These are phyloP conservation scores for cat (Felis catus) DNA, from an alignment of 2,113 vertebrate genomes.

Conservation along the genomic window DNA sequence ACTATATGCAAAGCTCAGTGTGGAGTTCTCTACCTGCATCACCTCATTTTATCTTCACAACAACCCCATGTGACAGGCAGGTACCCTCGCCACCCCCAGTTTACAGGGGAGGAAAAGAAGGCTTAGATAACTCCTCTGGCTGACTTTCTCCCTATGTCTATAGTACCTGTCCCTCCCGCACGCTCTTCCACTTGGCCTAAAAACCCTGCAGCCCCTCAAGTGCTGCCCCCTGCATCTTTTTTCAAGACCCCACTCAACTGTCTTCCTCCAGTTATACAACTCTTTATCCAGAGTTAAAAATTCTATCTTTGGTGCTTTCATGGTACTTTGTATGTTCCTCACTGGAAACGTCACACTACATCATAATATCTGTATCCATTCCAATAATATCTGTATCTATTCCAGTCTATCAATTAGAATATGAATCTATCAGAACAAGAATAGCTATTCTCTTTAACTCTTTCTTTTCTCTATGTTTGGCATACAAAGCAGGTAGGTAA, in stretches of 20 bases:
- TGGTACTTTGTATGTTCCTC: not conserved
- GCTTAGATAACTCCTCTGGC: not conserved
- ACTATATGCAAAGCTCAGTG: not conserved
- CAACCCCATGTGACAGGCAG: fast-evolving
- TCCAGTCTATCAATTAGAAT: not conserved
- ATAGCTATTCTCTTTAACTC: not conserved
- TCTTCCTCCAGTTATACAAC: not conserved
- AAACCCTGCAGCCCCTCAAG: not conserved
- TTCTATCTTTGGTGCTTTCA: not conserved
- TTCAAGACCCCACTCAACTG: not conserved
- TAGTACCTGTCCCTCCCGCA: not conserved
- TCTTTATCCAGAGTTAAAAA: not conserved
- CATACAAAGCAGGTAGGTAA: not conserved
- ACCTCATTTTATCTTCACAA: not conserved
- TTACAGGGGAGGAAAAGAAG: not conserved
- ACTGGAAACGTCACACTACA: not conserved
- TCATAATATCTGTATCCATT: not conserved
- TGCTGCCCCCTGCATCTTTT: not conserved
- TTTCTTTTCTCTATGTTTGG: not conserved
- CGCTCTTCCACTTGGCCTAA: not conserved
- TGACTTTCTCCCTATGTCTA: not conserved
- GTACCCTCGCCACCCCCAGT: not conserved
- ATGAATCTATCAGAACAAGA: not conserved
- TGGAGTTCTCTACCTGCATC: not conserved
- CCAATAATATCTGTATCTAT: not conserved